Evolutionary conservation across 2,888 invertebrate species (phyloP).

Genomic region (Apamea monoglypha): DNA sequence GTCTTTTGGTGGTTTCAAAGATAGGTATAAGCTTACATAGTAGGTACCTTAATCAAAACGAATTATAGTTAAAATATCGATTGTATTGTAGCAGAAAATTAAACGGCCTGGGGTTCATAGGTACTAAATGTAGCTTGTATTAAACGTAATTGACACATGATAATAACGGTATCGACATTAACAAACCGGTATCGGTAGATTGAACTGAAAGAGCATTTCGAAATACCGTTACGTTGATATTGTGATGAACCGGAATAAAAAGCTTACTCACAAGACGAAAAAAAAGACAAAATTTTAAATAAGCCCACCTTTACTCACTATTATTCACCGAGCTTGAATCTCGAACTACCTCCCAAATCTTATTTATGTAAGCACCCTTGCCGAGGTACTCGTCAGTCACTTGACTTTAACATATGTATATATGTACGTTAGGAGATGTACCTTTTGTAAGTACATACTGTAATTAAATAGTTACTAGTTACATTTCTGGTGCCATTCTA

Average conservation of each 20-base stretch:
- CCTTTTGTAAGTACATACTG: neutral
- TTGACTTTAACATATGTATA: neutral
- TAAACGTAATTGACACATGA: constrained; percentile 14
- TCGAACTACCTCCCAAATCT: neutral
- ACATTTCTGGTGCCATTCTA: neutral
- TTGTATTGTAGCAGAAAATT: neutral
- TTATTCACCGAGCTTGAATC: neutral
- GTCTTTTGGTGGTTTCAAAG: neutral
- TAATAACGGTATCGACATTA: constrained; percentile 42
- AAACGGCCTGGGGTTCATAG: neutral
- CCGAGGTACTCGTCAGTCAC: neutral
- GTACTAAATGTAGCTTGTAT: constrained; percentile 14
- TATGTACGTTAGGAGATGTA: neutral
- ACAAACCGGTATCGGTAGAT: constrained; percentile 46
- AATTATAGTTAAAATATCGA: neutral
- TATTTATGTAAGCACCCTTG: neutral
- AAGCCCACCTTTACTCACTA: neutral
- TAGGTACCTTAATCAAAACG: neutral
- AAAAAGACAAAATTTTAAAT: neutral
- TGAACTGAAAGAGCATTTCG: constrained; percentile 44
- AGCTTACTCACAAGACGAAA: neutral
- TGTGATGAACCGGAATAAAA: constrained; percentile 32
- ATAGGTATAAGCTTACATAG: neutral
- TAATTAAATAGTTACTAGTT: neutral
- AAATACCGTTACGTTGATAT: constrained; percentile 41